A percentile compares a stretch with the other conserved stretches of the same genome.
phyloP scores from a whole-genome alignment of 2,113 vertebrate genomes.

The Spea multiplicata region DNA sequence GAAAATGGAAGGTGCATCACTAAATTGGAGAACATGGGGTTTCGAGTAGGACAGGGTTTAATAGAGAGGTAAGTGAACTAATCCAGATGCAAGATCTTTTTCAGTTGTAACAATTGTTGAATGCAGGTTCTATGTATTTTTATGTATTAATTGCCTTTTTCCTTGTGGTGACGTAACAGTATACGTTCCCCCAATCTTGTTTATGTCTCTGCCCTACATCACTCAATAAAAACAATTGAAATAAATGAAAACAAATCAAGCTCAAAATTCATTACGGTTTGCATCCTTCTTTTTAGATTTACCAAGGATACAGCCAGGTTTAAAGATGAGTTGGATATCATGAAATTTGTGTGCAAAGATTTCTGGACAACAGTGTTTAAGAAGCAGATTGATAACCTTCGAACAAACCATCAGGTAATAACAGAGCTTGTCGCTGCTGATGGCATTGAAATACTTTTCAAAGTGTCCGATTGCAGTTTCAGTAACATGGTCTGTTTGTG shows the following conservation, averaged over 20 bases:
- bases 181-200: too few relatives aligned
- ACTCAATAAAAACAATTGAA: too few relatives aligned
- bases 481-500: too few relatives aligned
- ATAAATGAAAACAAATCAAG: too few relatives aligned
- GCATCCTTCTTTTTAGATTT: slow-evolving; percentile 66
- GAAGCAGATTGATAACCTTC: slow-evolving; percentile 92
- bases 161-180: slow-evolving; percentile 28
- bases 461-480: too few relatives aligned
- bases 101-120: not conserved
- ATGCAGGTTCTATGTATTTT: too few relatives aligned
- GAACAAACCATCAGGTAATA: slow-evolving; percentile 90
- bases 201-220: too few relatives aligned
- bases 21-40: slow-evolving; percentile 90
- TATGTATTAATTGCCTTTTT: slow-evolving; percentile 55
- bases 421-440: not conserved
- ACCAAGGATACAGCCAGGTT: slow-evolving; percentile 93
- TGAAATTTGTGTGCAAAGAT: slow-evolving; percentile 97
- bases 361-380: slow-evolving; percentile 95
- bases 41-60: slow-evolving; percentile 89
- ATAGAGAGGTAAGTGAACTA: slow-evolving; percentile 80
- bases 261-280: not conserved
- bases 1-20: slow-evolving; percentile 87
- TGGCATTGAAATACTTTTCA: too few relatives aligned
- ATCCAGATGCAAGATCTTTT: not conserved
- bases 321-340: slow-evolving; percentile 93